phyloP scores from a whole-genome alignment of 2,888 invertebrate species.

The Catotricha subobsoleta region DNA sequence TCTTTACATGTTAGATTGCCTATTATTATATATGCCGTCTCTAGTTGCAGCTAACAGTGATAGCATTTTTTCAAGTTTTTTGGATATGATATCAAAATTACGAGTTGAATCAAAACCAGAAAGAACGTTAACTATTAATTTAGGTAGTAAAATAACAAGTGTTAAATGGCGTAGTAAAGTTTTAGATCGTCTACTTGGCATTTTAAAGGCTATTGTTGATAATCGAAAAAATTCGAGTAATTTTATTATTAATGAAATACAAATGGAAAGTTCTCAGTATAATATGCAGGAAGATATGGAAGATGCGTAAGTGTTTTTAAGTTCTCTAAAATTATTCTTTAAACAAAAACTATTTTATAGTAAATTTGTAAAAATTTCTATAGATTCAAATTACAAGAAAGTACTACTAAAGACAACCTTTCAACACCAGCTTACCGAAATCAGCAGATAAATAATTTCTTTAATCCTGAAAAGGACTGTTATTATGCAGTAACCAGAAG shows the following conservation, averaged over 20 bases:
- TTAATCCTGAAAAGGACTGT: not conserved
- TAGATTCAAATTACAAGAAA: too few species aligned
- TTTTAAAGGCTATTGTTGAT: conserved; percentile 30
- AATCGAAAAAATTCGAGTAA: conserved; percentile 2
- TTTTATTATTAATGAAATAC: conserved; percentile 10
- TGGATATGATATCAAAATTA: conserved; percentile 68
- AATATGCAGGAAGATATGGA: too few species aligned
- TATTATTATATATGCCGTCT: conserved; percentile 46
- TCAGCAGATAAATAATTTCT: too few species aligned
- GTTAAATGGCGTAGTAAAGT: conserved; percentile 66
- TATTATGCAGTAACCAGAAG: conserved; percentile 27
- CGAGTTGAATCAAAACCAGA: conserved; percentile 44
- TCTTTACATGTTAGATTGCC: conserved; percentile 53
- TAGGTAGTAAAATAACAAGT: conserved; percentile 53
- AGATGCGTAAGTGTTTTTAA: conserved; percentile 4
- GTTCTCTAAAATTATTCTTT: too few species aligned
- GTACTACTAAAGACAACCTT: too few species aligned
- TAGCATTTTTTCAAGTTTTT: conserved; percentile 58
- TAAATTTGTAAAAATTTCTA: too few species aligned
- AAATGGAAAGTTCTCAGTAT: conserved; percentile 2
- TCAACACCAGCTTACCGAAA: too few species aligned
- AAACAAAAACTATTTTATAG: too few species aligned
- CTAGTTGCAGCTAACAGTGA: conserved; percentile 48
- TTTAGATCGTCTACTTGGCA: conserved; percentile 46
- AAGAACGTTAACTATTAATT: conserved; percentile 47